Conservation (phyloP, 2,888 invertebrate species). For the Drosophila anomalata region DNA sequence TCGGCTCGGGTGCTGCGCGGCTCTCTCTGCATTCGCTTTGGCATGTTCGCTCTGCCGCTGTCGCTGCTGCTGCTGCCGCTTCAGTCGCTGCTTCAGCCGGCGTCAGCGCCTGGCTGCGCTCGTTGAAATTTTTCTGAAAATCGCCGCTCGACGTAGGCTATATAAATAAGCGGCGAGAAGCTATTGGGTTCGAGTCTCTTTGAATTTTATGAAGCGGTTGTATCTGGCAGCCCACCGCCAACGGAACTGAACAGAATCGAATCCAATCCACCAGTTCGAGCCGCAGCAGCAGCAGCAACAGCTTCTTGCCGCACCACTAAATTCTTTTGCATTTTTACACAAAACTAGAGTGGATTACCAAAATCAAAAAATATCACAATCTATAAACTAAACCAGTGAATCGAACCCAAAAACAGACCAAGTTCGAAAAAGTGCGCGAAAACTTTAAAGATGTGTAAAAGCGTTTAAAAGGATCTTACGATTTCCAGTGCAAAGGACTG, state of each 20-base stretch:
- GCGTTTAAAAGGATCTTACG: constrained; percentile 57
- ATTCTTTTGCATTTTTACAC: constrained; percentile 46
- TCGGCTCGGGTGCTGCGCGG: constrained; percentile 53
- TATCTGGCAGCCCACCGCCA: constrained; percentile 70
- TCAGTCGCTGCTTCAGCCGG: constrained; percentile 18
- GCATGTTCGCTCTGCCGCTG: constrained; percentile 43
- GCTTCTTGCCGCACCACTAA: constrained; percentile 49
- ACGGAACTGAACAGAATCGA: constrained; percentile 32
- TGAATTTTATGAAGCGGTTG: constrained; percentile 84
- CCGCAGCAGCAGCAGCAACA: constrained; percentile 28
- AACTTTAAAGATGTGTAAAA: constrained; percentile 52
- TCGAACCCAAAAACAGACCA: constrained; percentile 23
- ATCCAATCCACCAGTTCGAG: constrained; percentile 30
- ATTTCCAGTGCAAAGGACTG: constrained; percentile 49
- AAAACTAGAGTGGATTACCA: constrained; percentile 59
- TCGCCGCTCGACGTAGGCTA: constrained; percentile 84
- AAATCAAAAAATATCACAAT: constrained; percentile 24
- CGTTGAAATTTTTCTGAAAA: constrained; percentile 77
- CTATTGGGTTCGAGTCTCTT: constrained; percentile 84
- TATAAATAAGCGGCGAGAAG: constrained; percentile 84
- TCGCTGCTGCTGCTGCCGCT: constrained; percentile 19
- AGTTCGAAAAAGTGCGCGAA: constrained; percentile 59
- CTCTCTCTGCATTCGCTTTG: constrained; percentile 33
- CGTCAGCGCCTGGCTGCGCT: constrained; percentile 44
- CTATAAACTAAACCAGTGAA: constrained; percentile 35